phyloP scores from a whole-genome alignment of 2,797 vertebrate species.

The Prunella strophiata region DNA sequence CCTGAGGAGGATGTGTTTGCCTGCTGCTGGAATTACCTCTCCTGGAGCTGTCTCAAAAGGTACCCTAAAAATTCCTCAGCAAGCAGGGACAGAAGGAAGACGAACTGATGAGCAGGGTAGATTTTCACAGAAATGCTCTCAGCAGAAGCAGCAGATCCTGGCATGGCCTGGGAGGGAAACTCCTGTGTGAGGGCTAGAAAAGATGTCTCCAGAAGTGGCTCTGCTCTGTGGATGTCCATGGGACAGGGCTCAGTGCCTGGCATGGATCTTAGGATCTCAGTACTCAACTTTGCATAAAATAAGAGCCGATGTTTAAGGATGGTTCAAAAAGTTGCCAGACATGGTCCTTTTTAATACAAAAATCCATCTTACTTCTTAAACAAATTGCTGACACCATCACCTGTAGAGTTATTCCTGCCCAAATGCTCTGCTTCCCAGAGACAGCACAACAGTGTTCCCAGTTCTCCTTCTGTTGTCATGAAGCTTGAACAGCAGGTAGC shows the following conservation, averaged over 20 bases:
- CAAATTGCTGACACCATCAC: background rate
- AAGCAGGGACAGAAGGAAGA: background rate
- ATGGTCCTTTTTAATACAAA: background rate
- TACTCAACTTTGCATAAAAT: background rate
- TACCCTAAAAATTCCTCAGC: background rate
- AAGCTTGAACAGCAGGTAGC: background rate
- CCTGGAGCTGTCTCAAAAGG: background rate
- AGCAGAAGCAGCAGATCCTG: background rate
- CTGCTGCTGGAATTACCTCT: background rate
- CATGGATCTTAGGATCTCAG: rapidly evolving
- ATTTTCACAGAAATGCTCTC: background rate
- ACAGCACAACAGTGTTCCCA: background rate
- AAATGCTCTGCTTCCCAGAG: background rate
- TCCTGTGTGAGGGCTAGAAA: background rate
- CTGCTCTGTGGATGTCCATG: background rate
- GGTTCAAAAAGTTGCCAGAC: background rate
- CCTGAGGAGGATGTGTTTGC: background rate
- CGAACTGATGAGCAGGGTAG: background rate
- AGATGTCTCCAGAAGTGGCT: background rate
- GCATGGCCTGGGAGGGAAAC: background rate
- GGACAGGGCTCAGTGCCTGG: background rate
- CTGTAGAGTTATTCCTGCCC: background rate
- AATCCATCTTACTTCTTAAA: background rate
- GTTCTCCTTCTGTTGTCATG: background rate
- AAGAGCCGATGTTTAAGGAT: background rate